Base-by-base conservation (phyloP, 1,140 invertebrate species). In the Diorhabda sublineata region DNA sequence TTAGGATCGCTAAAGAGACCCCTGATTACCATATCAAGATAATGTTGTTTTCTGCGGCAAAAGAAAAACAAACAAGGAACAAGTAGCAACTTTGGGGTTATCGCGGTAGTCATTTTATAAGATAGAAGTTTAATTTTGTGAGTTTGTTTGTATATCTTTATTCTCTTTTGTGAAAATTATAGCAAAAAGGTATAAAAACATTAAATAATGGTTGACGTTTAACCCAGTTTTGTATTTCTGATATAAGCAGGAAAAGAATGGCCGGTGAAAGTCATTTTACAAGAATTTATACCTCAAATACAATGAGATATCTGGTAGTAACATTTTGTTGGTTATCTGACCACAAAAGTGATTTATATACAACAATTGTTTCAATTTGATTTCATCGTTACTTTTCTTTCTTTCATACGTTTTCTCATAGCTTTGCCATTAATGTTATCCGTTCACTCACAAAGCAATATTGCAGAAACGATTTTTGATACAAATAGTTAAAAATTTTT, bases 121-220 rank as follows among this genome's bases (percentile, higher is more conserved):
- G 47, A 52, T 52, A 52, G 6, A 52, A 52, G 6, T 52, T 52
- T 52, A 52, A 52, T 52, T 52, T 52, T 52, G 47, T 52, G 47
- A 52, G 47, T 52, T 52, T 52, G 47, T 52, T 52, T 52, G 47
- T 52, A 52, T 52, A 52, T 52, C 47, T 52, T 52, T 52, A 52
- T 52, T 52, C 47, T 52, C 47, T 52, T 52, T 52, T 52, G 6
- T 52, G 47, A n/a, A 52, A 52, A 52, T 52, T 8, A 52, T 52
- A n/a, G 47, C n/a, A n/a, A n/a, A 52, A 52, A 52, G 47, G 47
- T 52, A 52, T 52, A 52, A 52, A 52, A 52, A 52, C 47, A 52
- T 52, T 52, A 52, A 52, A 52, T 52, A 52, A 52, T 52, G 47
- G 47, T 52, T 52, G 47, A 52, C 47, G 47, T 52, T 52, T 52